Percentiles rank a stretch among this genome's conserved stretches.
phyloP scores from a whole-genome alignment of 2,797 vertebrate species.

The Caiman crocodilus region DNA sequence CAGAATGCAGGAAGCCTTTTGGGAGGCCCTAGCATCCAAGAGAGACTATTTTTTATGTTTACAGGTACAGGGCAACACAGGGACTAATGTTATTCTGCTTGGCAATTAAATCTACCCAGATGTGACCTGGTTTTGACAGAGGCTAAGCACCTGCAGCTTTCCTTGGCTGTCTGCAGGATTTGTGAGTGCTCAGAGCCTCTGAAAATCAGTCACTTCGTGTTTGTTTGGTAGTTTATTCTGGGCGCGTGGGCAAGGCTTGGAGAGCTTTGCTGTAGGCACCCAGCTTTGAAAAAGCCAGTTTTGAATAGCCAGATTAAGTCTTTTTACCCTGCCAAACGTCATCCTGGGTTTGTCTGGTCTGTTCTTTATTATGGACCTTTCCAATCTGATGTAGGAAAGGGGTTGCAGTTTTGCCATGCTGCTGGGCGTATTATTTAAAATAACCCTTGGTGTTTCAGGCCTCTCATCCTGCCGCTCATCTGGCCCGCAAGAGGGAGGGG shows the following conservation, averaged over 20 bases:
- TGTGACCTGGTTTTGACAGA: not conserved
- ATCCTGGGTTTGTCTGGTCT: constrained; percentile 45
- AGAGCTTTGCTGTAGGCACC: not conserved
- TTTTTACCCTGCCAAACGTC: not conserved
- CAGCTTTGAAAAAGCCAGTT: not conserved
- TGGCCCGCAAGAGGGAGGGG: not conserved
- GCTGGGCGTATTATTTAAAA: constrained; percentile 31
- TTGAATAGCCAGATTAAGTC: not conserved
- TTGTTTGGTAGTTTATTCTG: not conserved
- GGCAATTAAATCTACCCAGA: not conserved
- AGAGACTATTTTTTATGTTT: not conserved
- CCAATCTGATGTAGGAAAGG: constrained; percentile 37
- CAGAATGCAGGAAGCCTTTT: not conserved
- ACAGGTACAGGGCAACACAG: not conserved
- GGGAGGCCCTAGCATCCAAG: not conserved
- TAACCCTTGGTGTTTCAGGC: constrained; percentile 22
- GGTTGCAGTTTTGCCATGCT: constrained; percentile 18
- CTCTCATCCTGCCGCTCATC: constrained; percentile 24
- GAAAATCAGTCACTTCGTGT: not conserved
- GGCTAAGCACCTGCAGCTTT: not conserved
- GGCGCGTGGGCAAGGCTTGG: not conserved
- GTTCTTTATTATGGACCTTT: constrained; percentile 42
- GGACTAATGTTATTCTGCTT: not conserved
- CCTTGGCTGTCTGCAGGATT: not conserved
- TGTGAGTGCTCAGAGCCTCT: not conserved